Conservation (phyloP, 2,113 vertebrate species). For the Ctenodactylus gundi region DNA sequence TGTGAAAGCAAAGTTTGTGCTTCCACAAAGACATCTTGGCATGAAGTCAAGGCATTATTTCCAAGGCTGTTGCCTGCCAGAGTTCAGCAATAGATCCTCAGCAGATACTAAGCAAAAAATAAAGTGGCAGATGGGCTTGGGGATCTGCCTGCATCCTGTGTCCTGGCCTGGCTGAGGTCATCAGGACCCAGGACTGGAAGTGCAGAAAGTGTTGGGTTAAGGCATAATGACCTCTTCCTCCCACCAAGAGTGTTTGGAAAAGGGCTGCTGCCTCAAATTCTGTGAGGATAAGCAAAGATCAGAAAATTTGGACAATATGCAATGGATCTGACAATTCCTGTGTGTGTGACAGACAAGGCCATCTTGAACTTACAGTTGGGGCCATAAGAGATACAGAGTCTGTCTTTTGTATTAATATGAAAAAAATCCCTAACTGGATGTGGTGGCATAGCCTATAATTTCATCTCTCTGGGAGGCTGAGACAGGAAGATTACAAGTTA, state of each 20-base stretch:
- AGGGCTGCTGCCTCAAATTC: not conserved
- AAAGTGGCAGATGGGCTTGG: not conserved
- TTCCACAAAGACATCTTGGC: not conserved
- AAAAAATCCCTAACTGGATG: too few relatives aligned
- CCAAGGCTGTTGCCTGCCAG: not conserved
- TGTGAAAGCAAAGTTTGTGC: not conserved
- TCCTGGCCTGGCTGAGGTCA: rapidly evolving
- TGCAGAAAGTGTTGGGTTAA: not conserved
- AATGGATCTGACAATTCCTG: not conserved
- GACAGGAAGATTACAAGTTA: too few relatives aligned
- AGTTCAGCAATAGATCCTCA: not conserved
- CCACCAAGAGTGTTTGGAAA: not conserved
- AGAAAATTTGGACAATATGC: not conserved
- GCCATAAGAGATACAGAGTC: too few relatives aligned
- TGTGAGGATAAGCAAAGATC: not conserved
- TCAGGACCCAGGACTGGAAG: not conserved
- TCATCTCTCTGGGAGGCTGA: too few relatives aligned
- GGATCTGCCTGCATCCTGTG: too few relatives aligned
- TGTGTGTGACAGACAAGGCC: not conserved
- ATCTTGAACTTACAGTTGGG: not conserved
- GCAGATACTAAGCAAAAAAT: not conserved
- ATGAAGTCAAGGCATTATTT: not conserved
- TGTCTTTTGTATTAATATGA: not conserved
- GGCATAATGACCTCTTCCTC: not conserved
- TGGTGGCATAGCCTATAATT: too few relatives aligned